Conservation (phyloP, 2,888 invertebrate genomes). For the Hypolimnas misippus region DNA sequence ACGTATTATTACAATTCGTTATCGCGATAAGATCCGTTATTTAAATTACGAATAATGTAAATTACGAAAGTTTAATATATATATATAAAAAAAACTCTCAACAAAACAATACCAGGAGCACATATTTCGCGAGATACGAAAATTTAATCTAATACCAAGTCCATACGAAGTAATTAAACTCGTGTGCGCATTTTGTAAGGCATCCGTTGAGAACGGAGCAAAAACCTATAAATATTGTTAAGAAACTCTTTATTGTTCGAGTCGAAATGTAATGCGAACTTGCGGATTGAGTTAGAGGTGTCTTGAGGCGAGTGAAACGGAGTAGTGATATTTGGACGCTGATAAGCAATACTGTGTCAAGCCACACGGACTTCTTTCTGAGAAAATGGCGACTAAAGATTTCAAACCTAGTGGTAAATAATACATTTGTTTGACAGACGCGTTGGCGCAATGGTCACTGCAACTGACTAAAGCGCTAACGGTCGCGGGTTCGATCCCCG, state of each 20-base stretch:
- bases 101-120: neutral
- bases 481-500: too few relatives aligned
- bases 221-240: conserved; percentile 31
- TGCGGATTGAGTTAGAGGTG: conserved; percentile 29
- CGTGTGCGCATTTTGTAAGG: conserved; percentile 26
- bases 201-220: conserved; percentile 12
- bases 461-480: too few relatives aligned
- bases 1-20: too few relatives aligned
- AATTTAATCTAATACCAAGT: conserved; percentile 9
- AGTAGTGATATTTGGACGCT: too few relatives aligned
- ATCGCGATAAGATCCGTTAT: too few relatives aligned
- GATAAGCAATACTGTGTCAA: too few relatives aligned
- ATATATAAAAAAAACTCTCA: neutral
- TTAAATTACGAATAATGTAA: too few relatives aligned
- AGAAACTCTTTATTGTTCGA: conserved; percentile 26
- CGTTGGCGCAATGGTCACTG: too few relatives aligned
- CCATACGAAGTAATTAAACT: conserved; percentile 10
- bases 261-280: conserved; percentile 21
- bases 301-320: conserved; percentile 7
- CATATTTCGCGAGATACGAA: conserved; percentile 7
- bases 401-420: neutral
- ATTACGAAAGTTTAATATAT: too few relatives aligned
- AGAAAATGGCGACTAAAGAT: too few relatives aligned
- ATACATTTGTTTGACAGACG: too few relatives aligned
- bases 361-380: too few relatives aligned